phyloP scores from a whole-genome alignment of 2,888 invertebrate genomes.

The Ephialtes manifestator region DNA sequence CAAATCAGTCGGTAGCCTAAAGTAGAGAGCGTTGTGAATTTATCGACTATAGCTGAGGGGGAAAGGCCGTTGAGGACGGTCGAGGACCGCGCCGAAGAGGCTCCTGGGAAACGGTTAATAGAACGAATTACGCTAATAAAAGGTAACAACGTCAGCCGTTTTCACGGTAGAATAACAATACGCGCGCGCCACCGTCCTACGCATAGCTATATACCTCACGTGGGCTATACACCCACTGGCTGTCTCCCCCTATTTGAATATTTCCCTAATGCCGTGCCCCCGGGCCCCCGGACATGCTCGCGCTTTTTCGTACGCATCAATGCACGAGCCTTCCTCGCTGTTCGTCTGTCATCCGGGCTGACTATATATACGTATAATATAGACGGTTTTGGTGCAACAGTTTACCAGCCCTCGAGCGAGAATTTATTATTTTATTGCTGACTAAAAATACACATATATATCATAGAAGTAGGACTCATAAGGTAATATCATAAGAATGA shows the following conservation, averaged over 20 bases:
- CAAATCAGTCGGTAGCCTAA: conserved; percentile 18
- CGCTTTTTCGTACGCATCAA: conserved; percentile 83
- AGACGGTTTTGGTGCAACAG: background rate
- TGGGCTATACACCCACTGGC: background rate
- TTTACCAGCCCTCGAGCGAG: background rate
- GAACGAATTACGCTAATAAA: conserved; percentile 84
- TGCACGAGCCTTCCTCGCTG: conserved; percentile 70
- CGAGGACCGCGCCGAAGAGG: conserved; percentile 41
- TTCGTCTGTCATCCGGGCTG: conserved; percentile 79
- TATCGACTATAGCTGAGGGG: conserved; percentile 24
- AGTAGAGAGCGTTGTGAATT: conserved; percentile 25
- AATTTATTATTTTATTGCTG: conserved; percentile 1
- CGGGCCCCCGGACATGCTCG: conserved; percentile 79
- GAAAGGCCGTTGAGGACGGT: conserved; percentile 42
- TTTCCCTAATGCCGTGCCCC: conserved; percentile 72
- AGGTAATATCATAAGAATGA: too few species aligned
- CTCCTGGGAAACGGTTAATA: conserved; percentile 81
- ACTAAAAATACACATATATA: too few species aligned
- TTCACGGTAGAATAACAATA: conserved; percentile 86
- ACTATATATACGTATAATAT: background rate
- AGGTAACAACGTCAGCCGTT: conserved; percentile 83
- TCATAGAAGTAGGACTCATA: too few species aligned
- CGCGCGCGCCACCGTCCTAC: conserved; percentile 65
- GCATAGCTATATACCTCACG: conserved; percentile 25
- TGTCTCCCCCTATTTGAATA: conserved; percentile 66